These are phyloP conservation scores for Athene noctua DNA, from an alignment of 2,113 vertebrate species.

Conservation along the genomic window DNA sequence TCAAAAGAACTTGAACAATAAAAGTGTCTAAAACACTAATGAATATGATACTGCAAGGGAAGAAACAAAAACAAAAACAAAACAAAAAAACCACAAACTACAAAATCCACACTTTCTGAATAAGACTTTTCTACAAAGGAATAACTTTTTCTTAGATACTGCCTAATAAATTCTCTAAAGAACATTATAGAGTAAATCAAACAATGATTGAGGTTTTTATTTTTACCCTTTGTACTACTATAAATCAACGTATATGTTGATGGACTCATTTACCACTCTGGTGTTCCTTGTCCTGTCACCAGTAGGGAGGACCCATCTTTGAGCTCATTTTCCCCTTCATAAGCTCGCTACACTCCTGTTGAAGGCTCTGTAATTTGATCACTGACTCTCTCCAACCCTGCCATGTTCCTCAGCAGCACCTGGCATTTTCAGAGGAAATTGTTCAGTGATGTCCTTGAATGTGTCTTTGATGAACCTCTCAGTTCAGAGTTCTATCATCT, in stretches of 20 bases:
- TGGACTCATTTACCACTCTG: not conserved
- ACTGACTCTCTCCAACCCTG: not conserved
- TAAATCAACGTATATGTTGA: not conserved
- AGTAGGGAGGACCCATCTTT: not conserved
- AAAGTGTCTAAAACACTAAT: not conserved
- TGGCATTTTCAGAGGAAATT: not conserved
- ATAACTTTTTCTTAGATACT: not conserved
- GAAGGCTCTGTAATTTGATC: not conserved
- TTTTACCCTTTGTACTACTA: not conserved
- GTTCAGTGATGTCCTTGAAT: not conserved
- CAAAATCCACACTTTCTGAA: not conserved
- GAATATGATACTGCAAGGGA: not conserved
- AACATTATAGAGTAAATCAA: not conserved
- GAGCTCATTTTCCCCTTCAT: not conserved
- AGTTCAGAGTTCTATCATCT: not conserved
- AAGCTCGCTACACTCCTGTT: not conserved
- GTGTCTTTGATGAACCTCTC: not conserved
- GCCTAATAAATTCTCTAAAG: not conserved
- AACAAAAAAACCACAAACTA: no score
- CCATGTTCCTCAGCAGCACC: not conserved
- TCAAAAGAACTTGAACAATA: not conserved
- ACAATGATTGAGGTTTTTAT: not conserved
- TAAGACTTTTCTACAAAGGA: not conserved
- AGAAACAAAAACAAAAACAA: no score
- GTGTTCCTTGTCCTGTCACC: not conserved